phyloP scores from a whole-genome alignment of 2,797 vertebrate species.

The Lithobates pipiens region DNA sequence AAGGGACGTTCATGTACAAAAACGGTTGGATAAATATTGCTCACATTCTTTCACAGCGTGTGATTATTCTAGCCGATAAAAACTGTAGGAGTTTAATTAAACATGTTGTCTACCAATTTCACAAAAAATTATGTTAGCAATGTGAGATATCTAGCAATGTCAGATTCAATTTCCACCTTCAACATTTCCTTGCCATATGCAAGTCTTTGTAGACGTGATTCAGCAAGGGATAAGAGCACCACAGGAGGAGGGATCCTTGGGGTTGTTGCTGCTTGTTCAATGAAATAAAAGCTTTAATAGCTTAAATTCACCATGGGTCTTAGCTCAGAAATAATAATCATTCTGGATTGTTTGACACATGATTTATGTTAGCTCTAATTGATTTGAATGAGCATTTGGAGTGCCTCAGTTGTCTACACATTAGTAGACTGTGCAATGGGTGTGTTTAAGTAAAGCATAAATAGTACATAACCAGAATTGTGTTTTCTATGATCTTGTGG shows the following conservation, averaged over 20 bases:
- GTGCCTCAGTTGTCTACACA: too few species aligned
- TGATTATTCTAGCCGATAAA: background rate
- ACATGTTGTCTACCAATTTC: slow-evolving; percentile 23
- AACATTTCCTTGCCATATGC: background rate
- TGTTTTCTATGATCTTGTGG: background rate
- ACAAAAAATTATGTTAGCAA: background rate
- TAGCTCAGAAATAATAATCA: background rate
- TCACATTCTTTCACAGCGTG: slow-evolving; percentile 19
- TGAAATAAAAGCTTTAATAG: background rate
- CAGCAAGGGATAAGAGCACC: background rate
- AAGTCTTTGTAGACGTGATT: background rate
- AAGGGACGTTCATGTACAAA: background rate
- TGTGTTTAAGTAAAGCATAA: too few species aligned
- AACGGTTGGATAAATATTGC: background rate
- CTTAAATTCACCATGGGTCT: background rate
- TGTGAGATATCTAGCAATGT: background rate
- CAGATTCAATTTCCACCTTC: background rate
- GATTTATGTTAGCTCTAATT: background rate
- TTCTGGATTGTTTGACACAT: background rate
- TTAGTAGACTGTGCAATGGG: background rate
- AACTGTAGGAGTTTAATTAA: slow-evolving; percentile 21
- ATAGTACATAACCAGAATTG: background rate
- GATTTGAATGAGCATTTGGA: background rate
- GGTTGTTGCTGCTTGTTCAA: background rate
- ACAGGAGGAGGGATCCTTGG: background rate